Percentiles rank a stretch among this genome's conserved stretches.
These are phyloP conservation scores for Scomber scombrus DNA, from an alignment of 2,113 vertebrate species.

Conservation along the genomic window DNA sequence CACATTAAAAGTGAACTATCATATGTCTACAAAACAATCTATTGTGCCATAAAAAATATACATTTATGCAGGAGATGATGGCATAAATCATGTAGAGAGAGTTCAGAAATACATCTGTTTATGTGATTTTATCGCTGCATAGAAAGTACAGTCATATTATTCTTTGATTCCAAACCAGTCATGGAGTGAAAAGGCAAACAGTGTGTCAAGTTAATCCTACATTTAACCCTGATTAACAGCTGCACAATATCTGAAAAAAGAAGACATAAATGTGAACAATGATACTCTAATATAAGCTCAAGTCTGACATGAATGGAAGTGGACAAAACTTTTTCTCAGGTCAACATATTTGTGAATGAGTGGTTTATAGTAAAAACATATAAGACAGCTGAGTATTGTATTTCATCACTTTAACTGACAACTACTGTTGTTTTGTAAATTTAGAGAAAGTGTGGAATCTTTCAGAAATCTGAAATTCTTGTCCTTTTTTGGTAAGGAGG, in stretches of 20 bases:
- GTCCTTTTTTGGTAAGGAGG: slow-evolving; percentile 62
- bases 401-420: slow-evolving; percentile 9
- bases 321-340: background rate
- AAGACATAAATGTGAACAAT: slow-evolving; percentile 4
- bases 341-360: slow-evolving; percentile 1
- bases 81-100: background rate
- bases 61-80: background rate
- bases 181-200: slow-evolving; percentile 33
- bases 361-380: slow-evolving; percentile 1
- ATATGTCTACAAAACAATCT: slow-evolving; percentile 5
- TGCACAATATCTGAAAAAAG: slow-evolving; percentile 25
- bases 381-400: background rate
- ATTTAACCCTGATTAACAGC: slow-evolving; percentile 61
- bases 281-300: slow-evolving; percentile 1
- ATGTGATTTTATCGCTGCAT: slow-evolving; percentile 30
- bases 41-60: background rate
- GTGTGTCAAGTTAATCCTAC: slow-evolving; percentile 49
- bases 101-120: background rate
- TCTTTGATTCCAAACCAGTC: slow-evolving; percentile 13
- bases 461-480: slow-evolving; percentile 53
- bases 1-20: slow-evolving; percentile 7
- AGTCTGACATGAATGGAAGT: slow-evolving; percentile 5
- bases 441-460: slow-evolving; percentile 11
- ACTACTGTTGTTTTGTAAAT: slow-evolving; percentile 31
- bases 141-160: background rate